Base-by-base conservation (phyloP, 2,113 vertebrate genomes). In the Tinamus guttatus region DNA sequence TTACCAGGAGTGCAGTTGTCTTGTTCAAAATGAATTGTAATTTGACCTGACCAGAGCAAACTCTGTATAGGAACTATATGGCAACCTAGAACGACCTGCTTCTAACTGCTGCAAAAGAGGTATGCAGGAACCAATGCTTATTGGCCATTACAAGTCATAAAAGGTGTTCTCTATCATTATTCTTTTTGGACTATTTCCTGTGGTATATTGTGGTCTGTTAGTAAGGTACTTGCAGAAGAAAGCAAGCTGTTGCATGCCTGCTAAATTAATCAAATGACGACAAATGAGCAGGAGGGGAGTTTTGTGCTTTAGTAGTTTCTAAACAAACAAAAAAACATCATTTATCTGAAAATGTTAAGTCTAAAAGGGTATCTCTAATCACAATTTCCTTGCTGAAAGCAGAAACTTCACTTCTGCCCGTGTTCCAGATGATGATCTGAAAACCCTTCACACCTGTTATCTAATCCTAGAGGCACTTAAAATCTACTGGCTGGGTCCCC, bases 381-480 rank as follows among this genome's bases (percentile, higher is more conserved):
- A 21, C 81, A 2, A 1, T 30, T 52, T 83, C 4, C 4, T 8
- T 62, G 36, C 34, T 73, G 58, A 80, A 80, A 56, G 34, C 3
- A 82, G 14, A 60, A 89, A 40, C 1, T 58, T 87, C 71, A 3
- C 1, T 27, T 85, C 80, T 85, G 5, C 6, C 2, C 15, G 10
- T 7, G 13, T 13, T 9, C 38, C 27, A 74, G 28, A 52, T 52
- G 3, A 22, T 49, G 16, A 76, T 49, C 16, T 85, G 20, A 74
- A 87, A 85, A 73, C 1, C 0, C 0, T 47, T 30, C 15, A 80
- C 24, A 0, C 0, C 9, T 74, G 5, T 69, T 82, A 30, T 27
- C 9, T 73, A 60, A 21, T 73, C 5, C 25, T 77, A n/a, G 28
- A 13, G 3, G 9, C 62, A 20, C 32, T 81, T 68, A 30, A 75